Base-by-base conservation (phyloP, 1,140 invertebrate genomes). In the Anastrepha ludens region DNA sequence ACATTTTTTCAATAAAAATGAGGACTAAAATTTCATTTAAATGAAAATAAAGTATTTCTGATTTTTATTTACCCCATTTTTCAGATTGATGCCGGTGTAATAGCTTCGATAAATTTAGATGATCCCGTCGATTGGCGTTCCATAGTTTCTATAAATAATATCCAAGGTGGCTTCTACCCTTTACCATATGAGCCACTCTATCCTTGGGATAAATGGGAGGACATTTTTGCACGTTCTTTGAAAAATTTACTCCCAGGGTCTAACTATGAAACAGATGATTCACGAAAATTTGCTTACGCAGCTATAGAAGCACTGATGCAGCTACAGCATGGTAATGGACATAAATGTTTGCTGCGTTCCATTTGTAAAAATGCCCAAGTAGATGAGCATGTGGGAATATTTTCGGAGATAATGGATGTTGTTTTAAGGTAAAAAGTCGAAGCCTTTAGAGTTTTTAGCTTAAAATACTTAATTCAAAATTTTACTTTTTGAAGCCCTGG, bases 401-500 rank as follows among this genome's bases (percentile, higher is more conserved):
- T 87, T 81, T 58, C 87, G 4, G 88, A 88, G 58, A 55, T 89
- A 29, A 20, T 88, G 2, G 65, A 89, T 88, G 64, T 88, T n/a
- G 64, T 89, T 50, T 74, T 89, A 9, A 88, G 87, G 89, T 89
- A 44, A 87, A 86, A 41, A 44, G 17, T 87, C 9, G 9, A n/a
- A 17, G 15, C 4, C n/a, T 8, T 0, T 87, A 60, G 4, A 74
- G 41, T 2, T 74, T 41, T 17, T 67, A 29, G 39, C 86, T 39
- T 13, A 20, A 13, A n/a, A 59, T 67, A 58, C 8, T 64, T 85
- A 41, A 50, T 39, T 7, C n/a, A 1, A 81, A 11, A 59, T 2
- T 58, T 86, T 13, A 50, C 59, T 58, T 64, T 78, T 62, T 62
- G 29, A 41, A 92, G 91, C 60, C 91, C 91, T 17, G 91, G 91